phyloP scores from a whole-genome alignment of 2,797 vertebrate genomes.

The Characodon lateralis region DNA sequence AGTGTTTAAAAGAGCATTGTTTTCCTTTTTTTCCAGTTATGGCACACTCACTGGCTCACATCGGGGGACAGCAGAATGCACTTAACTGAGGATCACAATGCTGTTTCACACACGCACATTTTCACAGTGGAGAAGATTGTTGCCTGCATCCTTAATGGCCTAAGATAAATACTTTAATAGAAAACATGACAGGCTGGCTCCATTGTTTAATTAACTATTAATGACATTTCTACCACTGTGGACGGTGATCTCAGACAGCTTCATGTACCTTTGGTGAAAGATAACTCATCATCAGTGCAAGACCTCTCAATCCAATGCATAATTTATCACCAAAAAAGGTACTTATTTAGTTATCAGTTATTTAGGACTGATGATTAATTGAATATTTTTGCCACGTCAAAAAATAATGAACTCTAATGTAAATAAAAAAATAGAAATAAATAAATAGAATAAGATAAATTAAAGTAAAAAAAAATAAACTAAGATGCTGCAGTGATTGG shows the following conservation, averaged over 20 bases:
- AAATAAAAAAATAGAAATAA: neutral
- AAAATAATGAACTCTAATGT: neutral
- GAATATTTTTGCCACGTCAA: constrained; percentile 1
- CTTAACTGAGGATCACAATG: constrained; percentile 24
- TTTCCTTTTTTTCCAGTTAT: constrained; percentile 21
- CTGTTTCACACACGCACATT: neutral
- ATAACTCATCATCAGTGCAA: constrained; percentile 59
- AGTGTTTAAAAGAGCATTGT: constrained; percentile 46
- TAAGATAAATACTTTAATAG: constrained; percentile 34
- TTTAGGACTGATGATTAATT: constrained; percentile 3
- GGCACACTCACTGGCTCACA: constrained; percentile 47
- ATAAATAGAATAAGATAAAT: neutral
- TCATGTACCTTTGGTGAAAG: constrained; percentile 51
- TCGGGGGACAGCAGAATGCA: constrained; percentile 56
- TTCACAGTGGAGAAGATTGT: constrained; percentile 16
- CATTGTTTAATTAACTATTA: constrained; percentile 67
- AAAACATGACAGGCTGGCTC: constrained; percentile 19
- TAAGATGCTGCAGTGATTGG: neutral
- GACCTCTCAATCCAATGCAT: constrained; percentile 60
- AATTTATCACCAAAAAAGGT: constrained; percentile 48
- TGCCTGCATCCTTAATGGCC: constrained; percentile 21
- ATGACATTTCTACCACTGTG: constrained; percentile 54
- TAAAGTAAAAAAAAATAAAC: neutral
- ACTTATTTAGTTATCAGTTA: constrained; percentile 29
- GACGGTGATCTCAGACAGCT: constrained; percentile 34